Conservation (phyloP, 1,140 invertebrate genomes). For the Frieseomelitta varia region DNA sequence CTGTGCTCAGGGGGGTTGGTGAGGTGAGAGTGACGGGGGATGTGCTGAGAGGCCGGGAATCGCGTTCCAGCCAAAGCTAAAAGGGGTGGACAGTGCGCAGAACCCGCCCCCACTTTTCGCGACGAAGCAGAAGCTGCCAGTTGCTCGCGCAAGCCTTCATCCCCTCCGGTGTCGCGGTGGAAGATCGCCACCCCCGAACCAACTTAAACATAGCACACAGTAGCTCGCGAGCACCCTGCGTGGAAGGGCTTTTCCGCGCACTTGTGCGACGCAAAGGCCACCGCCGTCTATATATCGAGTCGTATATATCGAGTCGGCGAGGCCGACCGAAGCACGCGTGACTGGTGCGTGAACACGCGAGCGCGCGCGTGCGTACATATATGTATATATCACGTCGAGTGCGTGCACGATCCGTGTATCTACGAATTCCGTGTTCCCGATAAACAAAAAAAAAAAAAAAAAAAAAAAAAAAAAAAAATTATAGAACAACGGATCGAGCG, state of each 20-base stretch:
- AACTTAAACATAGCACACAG: constrained; percentile 80
- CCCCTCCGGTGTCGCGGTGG: constrained; percentile 68
- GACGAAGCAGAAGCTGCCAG: constrained; percentile 73
- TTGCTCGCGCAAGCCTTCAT: constrained; percentile 74
- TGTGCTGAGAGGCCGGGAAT: constrained; percentile 73
- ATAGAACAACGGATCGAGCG: not conserved
- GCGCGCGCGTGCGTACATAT: constrained; percentile 58
- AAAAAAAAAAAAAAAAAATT: not conserved
- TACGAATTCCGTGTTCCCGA: not conserved
- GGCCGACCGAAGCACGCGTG: constrained; percentile 52
- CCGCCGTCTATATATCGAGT: constrained; percentile 22
- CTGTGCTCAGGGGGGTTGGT: constrained; percentile 42
- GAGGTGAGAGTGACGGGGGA: constrained; percentile 62
- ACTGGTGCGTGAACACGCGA: constrained; percentile 48
- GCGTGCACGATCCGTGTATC: constrained; percentile 16
- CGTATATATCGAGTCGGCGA: constrained; percentile 26
- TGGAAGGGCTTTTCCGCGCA: constrained; percentile 73
- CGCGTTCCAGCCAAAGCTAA: constrained; percentile 68
- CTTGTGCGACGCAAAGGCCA: constrained; percentile 40
- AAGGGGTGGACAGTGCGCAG: constrained; percentile 81
- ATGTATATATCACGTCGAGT: constrained; percentile 15
- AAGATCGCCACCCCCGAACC: constrained; percentile 74
- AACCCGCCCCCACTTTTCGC: constrained; percentile 80
- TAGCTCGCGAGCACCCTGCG: constrained; percentile 79
- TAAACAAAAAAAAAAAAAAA: too few species aligned